A percentile compares a stretch with the other conserved stretches of the same genome.
These are phyloP conservation scores for Hyperoodon ampullatus DNA, from an alignment of 2,113 vertebrate species.

Conservation along the genomic window DNA sequence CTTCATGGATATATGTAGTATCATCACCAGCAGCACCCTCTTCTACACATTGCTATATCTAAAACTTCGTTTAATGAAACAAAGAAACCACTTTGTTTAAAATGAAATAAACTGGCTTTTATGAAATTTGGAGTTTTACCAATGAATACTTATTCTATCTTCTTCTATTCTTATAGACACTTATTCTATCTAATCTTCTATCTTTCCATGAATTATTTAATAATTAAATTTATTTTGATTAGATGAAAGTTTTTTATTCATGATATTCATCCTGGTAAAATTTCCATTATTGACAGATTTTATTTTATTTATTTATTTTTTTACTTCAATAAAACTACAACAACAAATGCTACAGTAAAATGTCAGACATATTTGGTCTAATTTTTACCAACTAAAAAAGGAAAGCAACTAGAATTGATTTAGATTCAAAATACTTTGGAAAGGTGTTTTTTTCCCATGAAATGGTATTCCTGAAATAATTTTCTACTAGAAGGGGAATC, in stretches of 20 bases:
- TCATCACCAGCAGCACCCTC: not conserved
- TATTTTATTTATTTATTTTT: not conserved
- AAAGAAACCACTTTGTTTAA: not conserved
- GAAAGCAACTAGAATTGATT: not conserved
- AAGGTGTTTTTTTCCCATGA: not conserved
- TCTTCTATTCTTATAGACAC: not conserved
- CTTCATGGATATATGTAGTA: not conserved
- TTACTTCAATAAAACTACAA: constrained; percentile 44
- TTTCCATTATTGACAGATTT: constrained; percentile 54
- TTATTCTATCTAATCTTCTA: constrained; percentile 3
- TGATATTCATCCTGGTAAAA: constrained; percentile 26
- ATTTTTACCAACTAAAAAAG: not conserved
- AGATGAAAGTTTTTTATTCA: constrained; percentile 6
- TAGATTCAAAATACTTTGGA: not conserved
- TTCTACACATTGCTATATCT: not conserved
- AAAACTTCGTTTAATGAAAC: not conserved
- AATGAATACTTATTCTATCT: not conserved
- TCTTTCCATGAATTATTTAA: constrained; percentile 55
- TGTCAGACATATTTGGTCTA: not conserved
- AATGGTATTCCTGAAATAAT: not conserved
- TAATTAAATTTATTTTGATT: constrained; percentile 60
- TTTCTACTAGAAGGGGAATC: not conserved
- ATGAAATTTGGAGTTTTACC: constrained; percentile 31
- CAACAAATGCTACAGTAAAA: constrained; percentile 21
- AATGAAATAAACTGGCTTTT: constrained; percentile 1